phyloP scores from a whole-genome alignment of 2,113 vertebrate species.

The Otocyon megalotis region DNA sequence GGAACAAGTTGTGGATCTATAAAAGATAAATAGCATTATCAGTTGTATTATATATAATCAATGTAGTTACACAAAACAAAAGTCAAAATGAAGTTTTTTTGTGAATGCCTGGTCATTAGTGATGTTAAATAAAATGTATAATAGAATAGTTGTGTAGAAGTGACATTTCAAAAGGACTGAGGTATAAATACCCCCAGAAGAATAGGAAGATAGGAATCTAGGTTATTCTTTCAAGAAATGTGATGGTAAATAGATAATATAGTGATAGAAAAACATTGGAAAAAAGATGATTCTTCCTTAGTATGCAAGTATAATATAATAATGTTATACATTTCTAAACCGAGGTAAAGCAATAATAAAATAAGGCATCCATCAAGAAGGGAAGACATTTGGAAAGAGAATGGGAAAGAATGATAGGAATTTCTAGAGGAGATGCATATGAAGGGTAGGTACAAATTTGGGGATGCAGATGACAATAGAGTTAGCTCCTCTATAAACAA shows the following conservation, averaged over 20 bases:
- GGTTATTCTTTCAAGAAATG: background rate
- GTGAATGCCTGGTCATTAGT: background rate
- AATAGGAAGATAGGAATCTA: background rate
- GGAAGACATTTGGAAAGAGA: background rate
- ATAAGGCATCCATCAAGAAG: background rate
- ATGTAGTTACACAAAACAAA: background rate
- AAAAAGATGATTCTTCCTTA: background rate
- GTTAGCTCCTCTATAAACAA: background rate
- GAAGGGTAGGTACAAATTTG: background rate
- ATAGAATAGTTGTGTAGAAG: background rate
- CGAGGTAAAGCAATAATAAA: background rate
- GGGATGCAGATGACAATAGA: background rate
- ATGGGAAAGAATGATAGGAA: background rate
- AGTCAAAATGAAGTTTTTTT: background rate
- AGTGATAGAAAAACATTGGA: background rate
- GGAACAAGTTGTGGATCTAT: background rate
- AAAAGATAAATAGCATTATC: background rate
- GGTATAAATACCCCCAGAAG: background rate
- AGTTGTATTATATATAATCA: background rate
- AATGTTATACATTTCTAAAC: background rate
- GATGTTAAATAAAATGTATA: background rate
- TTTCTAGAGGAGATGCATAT: fast-evolving
- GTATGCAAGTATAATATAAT: background rate
- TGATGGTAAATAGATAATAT: background rate
- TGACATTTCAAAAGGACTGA: background rate